Conservation (phyloP, 2,797 vertebrate genomes). For the Coreius guichenoti region DNA sequence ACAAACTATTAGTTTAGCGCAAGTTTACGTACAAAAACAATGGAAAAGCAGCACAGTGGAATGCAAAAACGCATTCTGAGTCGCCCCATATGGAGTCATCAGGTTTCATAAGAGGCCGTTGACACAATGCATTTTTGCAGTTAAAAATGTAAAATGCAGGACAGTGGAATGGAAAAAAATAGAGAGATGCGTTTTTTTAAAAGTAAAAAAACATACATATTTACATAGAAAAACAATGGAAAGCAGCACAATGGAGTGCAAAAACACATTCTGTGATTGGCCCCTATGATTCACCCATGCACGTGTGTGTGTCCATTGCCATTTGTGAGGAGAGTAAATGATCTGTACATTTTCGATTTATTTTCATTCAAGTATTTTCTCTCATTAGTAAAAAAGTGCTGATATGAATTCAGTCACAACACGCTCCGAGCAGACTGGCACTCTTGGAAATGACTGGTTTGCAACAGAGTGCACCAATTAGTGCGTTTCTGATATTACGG, state of each 20-base stretch:
- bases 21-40: background rate
- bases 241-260: background rate
- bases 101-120: background rate
- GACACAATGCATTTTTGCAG: background rate
- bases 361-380: slow-evolving; percentile 15
- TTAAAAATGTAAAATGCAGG: background rate
- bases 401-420: slow-evolving; percentile 21
- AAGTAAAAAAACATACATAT: background rate
- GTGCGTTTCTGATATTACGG: background rate
- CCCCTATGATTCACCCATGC: background rate
- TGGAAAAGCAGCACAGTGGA: background rate
- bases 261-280: background rate
- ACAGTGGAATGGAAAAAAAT: background rate
- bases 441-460: slow-evolving; percentile 23
- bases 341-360: background rate
- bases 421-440: slow-evolving; percentile 4
- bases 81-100: background rate
- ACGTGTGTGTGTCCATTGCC: background rate
- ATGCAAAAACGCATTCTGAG: background rate
- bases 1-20: background rate
- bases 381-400: slow-evolving; percentile 8
- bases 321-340: background rate
- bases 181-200: background rate
- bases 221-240: background rate
- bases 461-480: slow-evolving; percentile 42